These are phyloP conservation scores for Sanderia malayensis DNA, from an alignment of 30 jellyfish, hydroid and myxozoan species.

Conservation along the genomic window DNA sequence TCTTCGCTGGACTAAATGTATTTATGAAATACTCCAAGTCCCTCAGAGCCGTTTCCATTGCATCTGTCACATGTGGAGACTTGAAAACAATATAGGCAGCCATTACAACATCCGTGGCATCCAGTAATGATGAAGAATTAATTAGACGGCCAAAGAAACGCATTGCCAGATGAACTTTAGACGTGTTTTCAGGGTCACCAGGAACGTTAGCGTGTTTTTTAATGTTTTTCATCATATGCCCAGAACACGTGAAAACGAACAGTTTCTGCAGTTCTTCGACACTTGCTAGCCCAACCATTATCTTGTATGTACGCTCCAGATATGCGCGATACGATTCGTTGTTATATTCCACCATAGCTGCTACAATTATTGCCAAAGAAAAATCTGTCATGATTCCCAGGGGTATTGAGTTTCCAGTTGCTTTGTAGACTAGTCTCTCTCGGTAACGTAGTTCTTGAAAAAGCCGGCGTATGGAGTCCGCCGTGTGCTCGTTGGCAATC, in stretches of 20 bases:
- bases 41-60: background rate
- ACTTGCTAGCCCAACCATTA: constrained; percentile 20
- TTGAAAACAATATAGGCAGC: constrained; percentile 7
- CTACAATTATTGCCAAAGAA: constrained; percentile 18
- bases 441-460: constrained; percentile 4
- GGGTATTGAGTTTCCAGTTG: constrained; percentile 8
- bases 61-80: constrained; percentile 1
- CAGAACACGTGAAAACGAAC: constrained; percentile 10
- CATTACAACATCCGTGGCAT: background rate
- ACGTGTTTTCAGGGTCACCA: background rate
- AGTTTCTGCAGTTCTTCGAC: constrained; percentile 1
- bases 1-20: background rate
- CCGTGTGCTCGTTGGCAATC: constrained; percentile 14
- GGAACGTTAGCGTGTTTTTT: constrained; percentile 2
- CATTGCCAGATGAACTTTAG: constrained; percentile 20
- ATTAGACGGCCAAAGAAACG: constrained; percentile 31
- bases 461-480: constrained; percentile 9
- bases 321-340: background rate
- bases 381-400: constrained; percentile 24
- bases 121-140: background rate
- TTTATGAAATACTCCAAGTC: background rate
- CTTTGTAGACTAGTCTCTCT: constrained; percentile 4
- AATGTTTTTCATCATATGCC: constrained; percentile 14
- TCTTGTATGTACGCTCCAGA: constrained; percentile 15
- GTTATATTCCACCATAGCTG: constrained; percentile 8